phyloP scores from a whole-genome alignment of 1,140 invertebrate species.

The Zaprionus tsacasi region DNA sequence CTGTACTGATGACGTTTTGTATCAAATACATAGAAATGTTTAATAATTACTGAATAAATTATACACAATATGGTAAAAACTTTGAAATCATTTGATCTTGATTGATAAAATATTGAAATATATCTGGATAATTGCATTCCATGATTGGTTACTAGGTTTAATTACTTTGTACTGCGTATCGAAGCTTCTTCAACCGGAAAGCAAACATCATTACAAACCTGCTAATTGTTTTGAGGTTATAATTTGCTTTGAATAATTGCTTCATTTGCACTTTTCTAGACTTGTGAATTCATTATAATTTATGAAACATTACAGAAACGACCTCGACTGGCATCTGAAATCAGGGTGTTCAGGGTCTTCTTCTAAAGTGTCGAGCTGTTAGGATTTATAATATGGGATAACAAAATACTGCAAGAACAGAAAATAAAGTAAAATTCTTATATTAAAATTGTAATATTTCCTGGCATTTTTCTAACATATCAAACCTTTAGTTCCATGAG shows the following conservation, averaged over 20 bases:
- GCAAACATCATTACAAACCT: not conserved
- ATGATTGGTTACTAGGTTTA: not conserved
- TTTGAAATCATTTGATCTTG: not conserved
- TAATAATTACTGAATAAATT: slow-evolving; percentile 79
- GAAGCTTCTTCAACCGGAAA: not conserved
- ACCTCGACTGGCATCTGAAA: not conserved
- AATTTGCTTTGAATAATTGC: slow-evolving; percentile 5
- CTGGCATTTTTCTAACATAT: no score
- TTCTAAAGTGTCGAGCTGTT: no score
- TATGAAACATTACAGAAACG: not conserved
- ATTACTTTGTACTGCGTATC: not conserved
- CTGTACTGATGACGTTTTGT: slow-evolving; percentile 75
- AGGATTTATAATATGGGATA: no score
- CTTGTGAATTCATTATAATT: not conserved
- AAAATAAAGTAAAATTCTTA: no score
- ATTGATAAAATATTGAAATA: not conserved
- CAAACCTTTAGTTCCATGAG: no score
- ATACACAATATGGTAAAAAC: slow-evolving; percentile 38
- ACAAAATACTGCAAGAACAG: no score
- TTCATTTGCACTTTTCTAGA: not conserved
- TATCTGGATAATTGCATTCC: not conserved
- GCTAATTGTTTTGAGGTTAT: not conserved
- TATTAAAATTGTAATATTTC: no score
- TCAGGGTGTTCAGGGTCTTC: not conserved
- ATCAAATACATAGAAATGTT: slow-evolving; percentile 81